Evolutionary conservation across 92 coral and sea anemone genomes (phyloP), one percentile per base, ranked within the genome.

Genomic region (Pocillopora grandis): DNA sequence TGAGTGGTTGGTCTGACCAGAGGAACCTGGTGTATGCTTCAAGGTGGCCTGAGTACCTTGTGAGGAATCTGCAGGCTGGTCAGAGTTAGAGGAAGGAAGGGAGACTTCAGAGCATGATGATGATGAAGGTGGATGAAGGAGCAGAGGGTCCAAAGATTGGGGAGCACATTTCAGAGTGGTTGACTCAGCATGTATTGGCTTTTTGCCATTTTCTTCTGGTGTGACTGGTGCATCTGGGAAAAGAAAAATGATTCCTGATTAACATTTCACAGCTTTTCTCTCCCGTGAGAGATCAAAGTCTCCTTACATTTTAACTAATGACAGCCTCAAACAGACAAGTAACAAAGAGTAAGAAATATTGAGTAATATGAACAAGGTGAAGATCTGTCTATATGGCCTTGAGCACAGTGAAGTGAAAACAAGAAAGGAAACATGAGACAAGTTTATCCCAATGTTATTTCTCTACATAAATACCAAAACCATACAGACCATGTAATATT

Each of bases 41-140:
- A 62, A 13, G 3, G 63, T 11, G 58, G 71, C 19, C 62, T 87
- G 78, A 42, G 66, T 19, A 76, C 76, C 82, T 70, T 78, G 86
- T 14, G 52, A 49, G 68, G 76, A 48, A 62, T 80, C 72, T 61
- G 79, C 12, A 1, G 80, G 71, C 12, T 52, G 76, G 12, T 62
- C 74, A 75, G 89, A 79, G 75, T 55, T 76, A 60, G 77, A 82
- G 59, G 75, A 76, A 20, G 67, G 82, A 78, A 79, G 71, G 42
- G 92, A 89, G 14, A 81, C n/a, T 4, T 89, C 88, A 31, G 92
- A 85, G 79, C 86, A 79, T 75, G 89, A 79, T 17, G 83, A 81
- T 63, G 83, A 81, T 63, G 86, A 89, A 3, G 84, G 77, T 27
- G 78, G 80, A 21, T 83, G 73, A 75, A 75, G 86, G 35, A 60